phyloP scores from a whole-genome alignment of 2,797 vertebrate genomes.

The Pantherophis alleghaniensis region DNA sequence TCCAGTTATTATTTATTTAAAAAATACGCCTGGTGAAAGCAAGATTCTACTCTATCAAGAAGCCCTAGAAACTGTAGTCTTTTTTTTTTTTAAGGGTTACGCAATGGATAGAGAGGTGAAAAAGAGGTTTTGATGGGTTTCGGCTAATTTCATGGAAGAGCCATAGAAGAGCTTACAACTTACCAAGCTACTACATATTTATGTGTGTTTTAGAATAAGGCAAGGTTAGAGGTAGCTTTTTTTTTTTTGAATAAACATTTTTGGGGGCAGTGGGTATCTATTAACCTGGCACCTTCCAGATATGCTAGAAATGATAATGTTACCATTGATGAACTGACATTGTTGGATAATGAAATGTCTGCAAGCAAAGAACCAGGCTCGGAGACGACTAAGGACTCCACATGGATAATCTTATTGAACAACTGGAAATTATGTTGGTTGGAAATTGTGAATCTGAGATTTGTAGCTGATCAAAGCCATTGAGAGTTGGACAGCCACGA shows the following conservation, averaged over 20 bases:
- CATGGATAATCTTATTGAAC: neutral
- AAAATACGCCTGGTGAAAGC: neutral
- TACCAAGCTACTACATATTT: neutral
- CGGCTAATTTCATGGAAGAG: neutral
- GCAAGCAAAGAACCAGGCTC: neutral
- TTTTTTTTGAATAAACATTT: slow-evolving; percentile 6
- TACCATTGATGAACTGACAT: too few relatives aligned
- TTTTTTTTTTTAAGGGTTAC: slow-evolving; percentile 7
- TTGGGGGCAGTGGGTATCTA: neutral
- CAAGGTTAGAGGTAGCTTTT: slow-evolving; percentile 1
- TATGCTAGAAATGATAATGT: neutral
- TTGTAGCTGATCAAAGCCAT: neutral
- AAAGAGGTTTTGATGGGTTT: neutral
- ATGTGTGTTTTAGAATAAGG: slow-evolving; percentile 25
- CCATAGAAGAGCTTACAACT: neutral
- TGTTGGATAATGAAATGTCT: too few relatives aligned
- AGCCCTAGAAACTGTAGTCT: neutral
- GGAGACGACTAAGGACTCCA: neutral
- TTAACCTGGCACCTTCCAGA: neutral
- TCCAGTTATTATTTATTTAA: neutral
- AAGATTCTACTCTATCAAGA: neutral
- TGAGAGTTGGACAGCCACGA: neutral
- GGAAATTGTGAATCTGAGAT: neutral
- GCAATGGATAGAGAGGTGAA: neutral
- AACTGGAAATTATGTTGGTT: neutral